A percentile compares a stretch with the other conserved stretches of the same genome.
phyloP scores from a whole-genome alignment of 2,113 vertebrate species.

The Amphiprion percula region DNA sequence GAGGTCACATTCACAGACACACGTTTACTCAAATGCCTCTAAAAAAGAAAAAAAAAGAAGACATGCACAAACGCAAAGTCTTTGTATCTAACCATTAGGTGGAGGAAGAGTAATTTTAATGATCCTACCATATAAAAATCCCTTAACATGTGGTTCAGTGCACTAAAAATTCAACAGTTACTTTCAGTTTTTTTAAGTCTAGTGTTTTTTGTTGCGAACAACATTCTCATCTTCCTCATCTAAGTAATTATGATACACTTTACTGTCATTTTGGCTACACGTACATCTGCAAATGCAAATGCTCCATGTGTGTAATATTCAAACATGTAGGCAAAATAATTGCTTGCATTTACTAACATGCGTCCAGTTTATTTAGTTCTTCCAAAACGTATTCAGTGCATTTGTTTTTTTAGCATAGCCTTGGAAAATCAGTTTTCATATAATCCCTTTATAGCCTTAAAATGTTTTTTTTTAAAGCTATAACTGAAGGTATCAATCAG shows the following conservation, averaged over 20 bases:
- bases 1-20: constrained; percentile 82
- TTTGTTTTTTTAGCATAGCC: not conserved
- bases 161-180: not conserved
- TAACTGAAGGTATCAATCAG: too few relatives aligned
- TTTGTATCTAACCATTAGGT: not conserved
- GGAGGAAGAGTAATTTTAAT: constrained; percentile 2
- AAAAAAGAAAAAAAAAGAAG: not conserved
- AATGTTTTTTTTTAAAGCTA: too few relatives aligned
- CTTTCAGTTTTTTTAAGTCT: not conserved
- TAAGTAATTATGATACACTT: not conserved
- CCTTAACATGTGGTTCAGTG: too few relatives aligned
- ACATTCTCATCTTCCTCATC: constrained; percentile 3
- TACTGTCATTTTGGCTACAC: not conserved
- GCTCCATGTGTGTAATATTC: not conserved
- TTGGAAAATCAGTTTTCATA: too few relatives aligned
- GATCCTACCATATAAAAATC: not conserved
- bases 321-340: constrained; percentile 6
- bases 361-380: not conserved
- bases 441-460: too few relatives aligned
- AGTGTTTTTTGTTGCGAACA: not conserved
- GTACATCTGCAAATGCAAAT: constrained; percentile 4
- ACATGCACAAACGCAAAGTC: constrained; percentile 32
- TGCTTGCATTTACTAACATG: not conserved
- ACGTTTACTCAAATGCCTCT: constrained; percentile 57
- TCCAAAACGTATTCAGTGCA: not conserved